Evolutionary conservation across 1,140 invertebrate genomes (phyloP).

Genomic region (Lepidurus couesii): DNA sequence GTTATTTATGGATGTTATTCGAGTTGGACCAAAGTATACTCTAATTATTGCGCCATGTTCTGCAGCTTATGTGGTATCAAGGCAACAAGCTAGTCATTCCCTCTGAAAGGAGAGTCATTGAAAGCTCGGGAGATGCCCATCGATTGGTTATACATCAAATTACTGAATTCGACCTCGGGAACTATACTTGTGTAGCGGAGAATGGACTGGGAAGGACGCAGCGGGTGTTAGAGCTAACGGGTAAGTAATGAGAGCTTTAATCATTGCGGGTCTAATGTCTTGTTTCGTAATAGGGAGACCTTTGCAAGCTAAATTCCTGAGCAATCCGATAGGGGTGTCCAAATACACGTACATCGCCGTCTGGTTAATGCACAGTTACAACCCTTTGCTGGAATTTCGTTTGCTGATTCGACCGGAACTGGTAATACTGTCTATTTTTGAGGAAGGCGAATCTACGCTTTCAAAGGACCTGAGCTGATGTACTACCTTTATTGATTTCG

Average conservation of each 20-base stretch:
- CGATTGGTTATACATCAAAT: background rate
- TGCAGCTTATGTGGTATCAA: background rate
- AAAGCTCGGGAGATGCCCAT: background rate
- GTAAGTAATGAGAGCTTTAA: background rate
- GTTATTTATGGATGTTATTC: background rate
- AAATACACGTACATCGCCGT: background rate
- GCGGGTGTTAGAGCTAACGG: background rate
- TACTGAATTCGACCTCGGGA: background rate
- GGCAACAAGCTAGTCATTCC: constrained; percentile 12
- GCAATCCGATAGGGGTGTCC: constrained; percentile 1
- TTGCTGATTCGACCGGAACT: constrained; percentile 2
- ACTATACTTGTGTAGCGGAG: background rate
- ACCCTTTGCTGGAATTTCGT: constrained; percentile 2
- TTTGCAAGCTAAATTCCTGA: background rate
- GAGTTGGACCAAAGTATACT: no score
- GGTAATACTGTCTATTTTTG: background rate
- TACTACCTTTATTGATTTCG: background rate
- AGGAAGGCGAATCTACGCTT: background rate
- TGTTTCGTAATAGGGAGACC: background rate
- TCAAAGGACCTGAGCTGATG: background rate
- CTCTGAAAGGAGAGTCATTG: background rate
- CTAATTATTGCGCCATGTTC: background rate
- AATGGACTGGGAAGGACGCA: background rate
- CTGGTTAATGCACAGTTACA: background rate
- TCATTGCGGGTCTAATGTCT: background rate